phyloP scores from a whole-genome alignment of 1,140 invertebrate species.

The Ceratosolen solmsi region DNA sequence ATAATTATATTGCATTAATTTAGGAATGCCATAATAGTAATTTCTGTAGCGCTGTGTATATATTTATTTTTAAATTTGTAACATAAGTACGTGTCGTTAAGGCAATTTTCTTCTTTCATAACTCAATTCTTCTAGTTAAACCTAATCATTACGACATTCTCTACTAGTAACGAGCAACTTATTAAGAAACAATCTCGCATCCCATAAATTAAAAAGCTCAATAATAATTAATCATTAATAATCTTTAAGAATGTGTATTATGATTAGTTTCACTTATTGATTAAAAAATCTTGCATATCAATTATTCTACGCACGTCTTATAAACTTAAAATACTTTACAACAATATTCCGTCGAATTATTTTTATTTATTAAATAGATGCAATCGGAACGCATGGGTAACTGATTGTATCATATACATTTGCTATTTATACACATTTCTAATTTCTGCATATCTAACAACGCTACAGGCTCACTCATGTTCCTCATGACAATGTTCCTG shows the following conservation, averaged over 20 bases:
- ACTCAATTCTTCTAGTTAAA: not conserved
- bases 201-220: not conserved
- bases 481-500: slow-evolving; percentile 81
- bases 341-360: no score
- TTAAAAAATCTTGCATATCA: not conserved
- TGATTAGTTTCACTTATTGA: not conserved
- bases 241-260: not conserved
- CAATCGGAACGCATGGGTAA: no score
- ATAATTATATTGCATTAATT: no score
- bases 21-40: no score
- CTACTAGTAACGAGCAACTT: not conserved
- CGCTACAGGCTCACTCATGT: slow-evolving; percentile 79
- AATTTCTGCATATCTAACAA: no score
- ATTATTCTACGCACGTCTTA: not conserved
- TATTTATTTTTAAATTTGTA: not conserved
- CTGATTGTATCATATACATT: no score
- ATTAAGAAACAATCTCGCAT: not conserved
- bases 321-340: not conserved
- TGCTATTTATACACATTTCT: no score
- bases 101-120: not conserved
- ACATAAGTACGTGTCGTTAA: not conserved
- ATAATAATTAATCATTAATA: not conserved
- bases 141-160: not conserved
- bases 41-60: no score
- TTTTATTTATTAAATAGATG: no score